These are phyloP conservation scores for Columba guinea DNA, from an alignment of 2,797 vertebrate species.

Conservation along the genomic window DNA sequence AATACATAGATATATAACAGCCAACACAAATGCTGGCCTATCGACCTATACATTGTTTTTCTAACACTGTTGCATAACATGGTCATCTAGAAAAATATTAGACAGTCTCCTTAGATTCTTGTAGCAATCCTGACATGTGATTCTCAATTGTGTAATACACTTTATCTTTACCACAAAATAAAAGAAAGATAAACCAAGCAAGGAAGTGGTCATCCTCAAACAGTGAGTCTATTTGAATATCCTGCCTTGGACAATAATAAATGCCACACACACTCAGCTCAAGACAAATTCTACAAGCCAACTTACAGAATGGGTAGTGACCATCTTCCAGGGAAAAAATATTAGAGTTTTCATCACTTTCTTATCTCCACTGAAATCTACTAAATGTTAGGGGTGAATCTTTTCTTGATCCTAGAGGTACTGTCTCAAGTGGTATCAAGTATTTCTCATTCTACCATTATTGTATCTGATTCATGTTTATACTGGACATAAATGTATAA, in stretches of 20 bases:
- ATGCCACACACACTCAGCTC: background rate
- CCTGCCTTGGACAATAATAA: background rate
- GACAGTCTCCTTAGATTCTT: background rate
- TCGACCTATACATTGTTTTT: background rate
- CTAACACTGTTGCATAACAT: background rate
- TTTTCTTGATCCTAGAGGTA: background rate
- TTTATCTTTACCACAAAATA: background rate
- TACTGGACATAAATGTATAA: background rate
- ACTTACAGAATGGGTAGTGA: background rate
- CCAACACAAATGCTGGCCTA: background rate
- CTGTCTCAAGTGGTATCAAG: background rate
- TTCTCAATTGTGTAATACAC: background rate
- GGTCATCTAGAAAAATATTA: background rate
- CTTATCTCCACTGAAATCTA: background rate
- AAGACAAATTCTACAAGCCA: background rate
- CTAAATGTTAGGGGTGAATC: background rate
- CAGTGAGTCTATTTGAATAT: background rate
- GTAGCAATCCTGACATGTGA: background rate
- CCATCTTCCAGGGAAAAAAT: background rate
- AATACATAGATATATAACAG: background rate
- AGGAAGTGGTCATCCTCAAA: background rate
- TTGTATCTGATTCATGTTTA: background rate
- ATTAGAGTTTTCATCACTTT: background rate
- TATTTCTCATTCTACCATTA: background rate
- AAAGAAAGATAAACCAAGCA: background rate